phyloP scores from a whole-genome alignment of 1,140 invertebrate genomes.

The Bombus ignitus region DNA sequence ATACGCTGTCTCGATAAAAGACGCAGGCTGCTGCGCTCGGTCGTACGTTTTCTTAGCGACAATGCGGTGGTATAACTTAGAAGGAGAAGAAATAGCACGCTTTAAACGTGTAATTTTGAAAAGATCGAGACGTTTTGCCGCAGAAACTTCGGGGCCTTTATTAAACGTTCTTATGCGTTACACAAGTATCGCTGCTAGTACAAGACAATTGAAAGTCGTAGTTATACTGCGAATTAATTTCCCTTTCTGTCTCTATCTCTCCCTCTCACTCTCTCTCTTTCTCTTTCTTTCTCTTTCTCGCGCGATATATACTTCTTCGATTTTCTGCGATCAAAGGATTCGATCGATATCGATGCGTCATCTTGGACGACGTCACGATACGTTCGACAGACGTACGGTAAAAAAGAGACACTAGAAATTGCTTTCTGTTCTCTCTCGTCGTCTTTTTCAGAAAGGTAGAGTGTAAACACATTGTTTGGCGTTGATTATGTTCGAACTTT shows the following conservation, averaged over 20 bases:
- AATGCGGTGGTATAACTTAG: conserved; percentile 38
- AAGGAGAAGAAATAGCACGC: conserved; percentile 31
- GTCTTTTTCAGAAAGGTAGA: not conserved
- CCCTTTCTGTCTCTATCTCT: not conserved
- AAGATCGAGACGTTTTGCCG: conserved; percentile 35
- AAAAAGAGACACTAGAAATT: not conserved
- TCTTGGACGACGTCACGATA: not conserved
- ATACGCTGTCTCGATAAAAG: conserved; percentile 45
- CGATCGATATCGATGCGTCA: conserved; percentile 21
- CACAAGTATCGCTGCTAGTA: not conserved
- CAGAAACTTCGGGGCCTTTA: conserved; percentile 1
- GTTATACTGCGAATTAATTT: conserved; percentile 2
- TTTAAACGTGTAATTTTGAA: conserved; percentile 64
- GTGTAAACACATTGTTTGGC: conserved; percentile 26
- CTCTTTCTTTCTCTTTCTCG: not conserved
- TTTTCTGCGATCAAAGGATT: not conserved
- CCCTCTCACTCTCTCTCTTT: not conserved
- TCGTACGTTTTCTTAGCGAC: conserved; percentile 62
- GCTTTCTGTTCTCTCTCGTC: not conserved
- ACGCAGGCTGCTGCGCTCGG: conserved; percentile 51
- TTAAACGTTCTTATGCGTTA: conserved; percentile 1
- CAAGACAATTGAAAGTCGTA: not conserved
- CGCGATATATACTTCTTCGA: too few relatives aligned
- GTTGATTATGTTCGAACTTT: conserved; percentile 15
- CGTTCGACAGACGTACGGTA: not conserved